phyloP scores from a whole-genome alignment of 1,140 invertebrate genomes.

The Cardiocondyla obscurior region DNA sequence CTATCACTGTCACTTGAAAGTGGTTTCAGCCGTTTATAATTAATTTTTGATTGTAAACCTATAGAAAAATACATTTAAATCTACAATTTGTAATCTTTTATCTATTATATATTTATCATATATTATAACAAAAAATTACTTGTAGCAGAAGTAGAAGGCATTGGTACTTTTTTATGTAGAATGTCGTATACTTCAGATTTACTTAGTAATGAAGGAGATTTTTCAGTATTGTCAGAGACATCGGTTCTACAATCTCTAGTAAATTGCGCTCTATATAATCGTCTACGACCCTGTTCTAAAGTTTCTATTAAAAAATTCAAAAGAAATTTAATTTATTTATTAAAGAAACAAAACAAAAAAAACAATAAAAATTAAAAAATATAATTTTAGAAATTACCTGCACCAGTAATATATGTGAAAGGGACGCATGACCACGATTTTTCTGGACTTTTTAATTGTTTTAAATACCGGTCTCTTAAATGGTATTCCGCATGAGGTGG shows the following conservation, averaged over 20 bases:
- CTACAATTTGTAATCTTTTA: neutral
- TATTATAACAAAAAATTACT: neutral
- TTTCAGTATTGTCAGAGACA: neutral
- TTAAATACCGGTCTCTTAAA: neutral
- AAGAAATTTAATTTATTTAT: too few species aligned
- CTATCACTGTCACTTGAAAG: neutral
- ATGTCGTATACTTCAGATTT: neutral
- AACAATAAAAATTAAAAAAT: neutral
- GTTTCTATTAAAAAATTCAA: neutral
- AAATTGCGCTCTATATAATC: neutral
- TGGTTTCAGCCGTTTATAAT: too few species aligned
- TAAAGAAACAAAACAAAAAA: too few species aligned
- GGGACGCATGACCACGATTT: neutral
- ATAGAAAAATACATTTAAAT: neutral
- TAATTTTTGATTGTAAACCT: neutral
- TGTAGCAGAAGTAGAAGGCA: neutral
- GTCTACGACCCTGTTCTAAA: neutral
- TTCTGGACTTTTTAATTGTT: neutral
- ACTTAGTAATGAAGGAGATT: neutral
- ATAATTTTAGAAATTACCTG: neutral
- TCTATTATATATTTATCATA: too few species aligned
- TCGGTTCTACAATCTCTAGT: neutral
- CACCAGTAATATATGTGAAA: neutral
- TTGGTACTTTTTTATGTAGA: neutral
- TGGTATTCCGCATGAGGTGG: neutral